Evolutionary conservation across 53 echinoderm and acorn worm species (phyloP).

Genomic region (Hippasteria phrygiana): DNA sequence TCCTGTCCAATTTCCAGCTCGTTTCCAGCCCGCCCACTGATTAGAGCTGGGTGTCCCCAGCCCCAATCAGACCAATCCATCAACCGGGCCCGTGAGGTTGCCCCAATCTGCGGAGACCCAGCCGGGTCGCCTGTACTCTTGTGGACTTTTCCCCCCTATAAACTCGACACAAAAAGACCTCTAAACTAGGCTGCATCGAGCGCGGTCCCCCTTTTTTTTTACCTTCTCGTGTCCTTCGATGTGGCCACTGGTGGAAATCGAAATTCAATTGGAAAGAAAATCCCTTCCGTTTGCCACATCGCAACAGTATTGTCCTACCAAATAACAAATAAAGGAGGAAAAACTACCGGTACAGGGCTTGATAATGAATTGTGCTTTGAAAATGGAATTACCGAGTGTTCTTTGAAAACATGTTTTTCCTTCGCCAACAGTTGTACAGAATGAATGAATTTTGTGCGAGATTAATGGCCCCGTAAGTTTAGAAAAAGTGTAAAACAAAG

Average conservation of each 20-base stretch:
- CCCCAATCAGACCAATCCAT: slow-evolving; percentile 29
- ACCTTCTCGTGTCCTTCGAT: slow-evolving; percentile 16
- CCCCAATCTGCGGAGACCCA: not conserved
- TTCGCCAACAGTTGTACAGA: too few relatives aligned
- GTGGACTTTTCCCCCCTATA: not conserved
- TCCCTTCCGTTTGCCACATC: not conserved
- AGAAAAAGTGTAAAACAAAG: too few relatives aligned
- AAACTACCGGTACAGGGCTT: too few relatives aligned
- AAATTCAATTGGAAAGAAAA: not conserved
- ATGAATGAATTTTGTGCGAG: too few relatives aligned
- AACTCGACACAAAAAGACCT: not conserved
- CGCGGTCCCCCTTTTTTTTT: not conserved
- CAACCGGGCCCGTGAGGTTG: not conserved
- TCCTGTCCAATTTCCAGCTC: too few relatives aligned
- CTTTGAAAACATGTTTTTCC: too few relatives aligned
- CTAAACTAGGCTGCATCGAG: not conserved
- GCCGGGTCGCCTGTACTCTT: slow-evolving; percentile 45
- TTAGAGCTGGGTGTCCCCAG: slow-evolving; percentile 36
- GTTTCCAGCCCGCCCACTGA: slow-evolving; percentile 22
- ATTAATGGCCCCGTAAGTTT: too few relatives aligned
- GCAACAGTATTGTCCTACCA: not conserved
- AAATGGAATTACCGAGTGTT: too few relatives aligned
- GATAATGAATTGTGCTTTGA: too few relatives aligned
- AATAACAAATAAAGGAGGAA: not conserved
- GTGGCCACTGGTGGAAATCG: not conserved